Base-by-base conservation (phyloP, 2,888 invertebrate species). In the Onchidella celtica region DNA sequence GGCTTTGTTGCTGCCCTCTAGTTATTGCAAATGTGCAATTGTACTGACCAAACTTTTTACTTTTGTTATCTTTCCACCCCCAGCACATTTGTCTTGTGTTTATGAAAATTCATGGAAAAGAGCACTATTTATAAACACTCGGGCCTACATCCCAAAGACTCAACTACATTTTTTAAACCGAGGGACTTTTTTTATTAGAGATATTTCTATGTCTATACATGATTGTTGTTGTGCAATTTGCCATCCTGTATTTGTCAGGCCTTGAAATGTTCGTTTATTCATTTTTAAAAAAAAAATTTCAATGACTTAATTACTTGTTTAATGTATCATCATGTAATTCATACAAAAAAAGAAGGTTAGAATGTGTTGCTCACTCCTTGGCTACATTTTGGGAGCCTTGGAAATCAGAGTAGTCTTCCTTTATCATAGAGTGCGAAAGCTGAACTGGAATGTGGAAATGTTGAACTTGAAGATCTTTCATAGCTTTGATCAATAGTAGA, bases 101-200 rank as follows among this genome's bases (percentile, higher is more conserved):
- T 96, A 95, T 95, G 95, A 95, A 96, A 95, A 96, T 94, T 94
- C 94, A 95, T 94, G 96, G 96, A 96, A 96, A 96, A 96, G 96
- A 96, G 96, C 96, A 96, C 91, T 96, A 96, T 96, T 95, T 95
- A 95, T 96, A 96, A 96, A 96, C 96, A 96, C 96, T 96, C 96
- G 96, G 96, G 95, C 90, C 86, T 84, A 87, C 89, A 79, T 81
- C 81, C 84, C 85, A 85, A 77, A 32, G 65, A 66, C 76, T 72
- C 38, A 78, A 57, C 81, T 83, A 57, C 81, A 79, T 83, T 79
- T 81, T 81, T 79, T 47, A 72, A 83, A 66, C 14, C 34, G 69
- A 29, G 66, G 66, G 74, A 66, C 63, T 73, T 34, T 74, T 36
- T n/a, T n/a, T n/a, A n/a, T n/a, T n/a, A n/a, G n/a, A n/a, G n/a